These are phyloP conservation scores for Dendrolimus kikuchii DNA, from an alignment of 1,140 invertebrate genomes.

Conservation along the genomic window DNA sequence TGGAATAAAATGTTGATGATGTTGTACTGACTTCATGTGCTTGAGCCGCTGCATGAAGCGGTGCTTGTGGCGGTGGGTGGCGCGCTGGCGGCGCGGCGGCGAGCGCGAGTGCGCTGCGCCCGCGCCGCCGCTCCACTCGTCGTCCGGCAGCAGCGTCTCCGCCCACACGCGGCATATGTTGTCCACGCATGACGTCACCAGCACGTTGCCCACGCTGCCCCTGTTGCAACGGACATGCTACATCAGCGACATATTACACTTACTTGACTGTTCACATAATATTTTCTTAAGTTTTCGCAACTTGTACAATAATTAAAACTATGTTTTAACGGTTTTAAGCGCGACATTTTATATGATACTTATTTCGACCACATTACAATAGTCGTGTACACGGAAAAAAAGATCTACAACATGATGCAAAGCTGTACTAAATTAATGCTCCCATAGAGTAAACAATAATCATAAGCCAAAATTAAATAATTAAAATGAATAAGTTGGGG, in stretches of 20 bases:
- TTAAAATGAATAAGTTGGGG: too few species aligned
- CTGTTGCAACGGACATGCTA: constrained; percentile 68
- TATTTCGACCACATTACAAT: too few species aligned
- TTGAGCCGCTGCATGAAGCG: constrained; percentile 96
- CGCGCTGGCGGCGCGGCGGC: constrained; percentile 64
- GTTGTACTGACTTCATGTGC: constrained; percentile 79
- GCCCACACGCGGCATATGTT: constrained; percentile 99
- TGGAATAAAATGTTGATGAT: too few species aligned
- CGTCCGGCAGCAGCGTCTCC: constrained; percentile 96
- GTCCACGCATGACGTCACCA: constrained; percentile 98
- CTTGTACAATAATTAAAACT: neutral
- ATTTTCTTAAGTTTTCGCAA: too few species aligned
- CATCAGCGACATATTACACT: neutral
- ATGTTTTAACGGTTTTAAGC: neutral
- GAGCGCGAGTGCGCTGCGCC: constrained; percentile 47
- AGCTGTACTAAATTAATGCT: too few species aligned
- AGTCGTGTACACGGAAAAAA: too few species aligned
- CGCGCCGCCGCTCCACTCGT: constrained; percentile 77
- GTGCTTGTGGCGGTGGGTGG: constrained; percentile 95
- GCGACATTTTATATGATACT: too few species aligned
- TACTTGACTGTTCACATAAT: too few species aligned
- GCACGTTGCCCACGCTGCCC: constrained; percentile 96
- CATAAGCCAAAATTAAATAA: too few species aligned
- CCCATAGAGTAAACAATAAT: too few species aligned
- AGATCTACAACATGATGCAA: too few species aligned